These are phyloP conservation scores for Drosophila nigricruria DNA, from an alignment of 2,888 invertebrate genomes.

Conservation along the genomic window DNA sequence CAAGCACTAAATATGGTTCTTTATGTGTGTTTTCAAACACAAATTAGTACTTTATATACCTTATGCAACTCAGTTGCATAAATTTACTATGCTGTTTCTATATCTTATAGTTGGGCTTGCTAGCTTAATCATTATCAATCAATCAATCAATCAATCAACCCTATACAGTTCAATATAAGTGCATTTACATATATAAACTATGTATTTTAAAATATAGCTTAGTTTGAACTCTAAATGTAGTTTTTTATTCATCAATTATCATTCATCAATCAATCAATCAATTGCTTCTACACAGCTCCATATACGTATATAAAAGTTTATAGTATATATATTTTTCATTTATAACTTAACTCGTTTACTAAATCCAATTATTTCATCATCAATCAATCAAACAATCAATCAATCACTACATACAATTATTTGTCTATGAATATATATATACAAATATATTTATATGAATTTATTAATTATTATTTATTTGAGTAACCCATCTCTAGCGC, in stretches of 20 bases:
- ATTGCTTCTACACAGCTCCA: too few relatives aligned
- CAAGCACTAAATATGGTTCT: not conserved
- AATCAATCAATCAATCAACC: not conserved
- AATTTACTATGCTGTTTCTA: too few relatives aligned
- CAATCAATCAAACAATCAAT: constrained; percentile 9
- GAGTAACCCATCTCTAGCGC: not conserved
- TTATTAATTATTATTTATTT: not conserved
- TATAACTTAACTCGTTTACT: too few relatives aligned
- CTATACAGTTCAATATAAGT: too few relatives aligned
- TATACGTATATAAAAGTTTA: too few relatives aligned
- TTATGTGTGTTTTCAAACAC: not conserved
- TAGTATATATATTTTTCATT: too few relatives aligned
- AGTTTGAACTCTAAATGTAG: too few relatives aligned
- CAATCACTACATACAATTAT: not conserved
- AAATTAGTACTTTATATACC: too few relatives aligned
- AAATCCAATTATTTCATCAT: not conserved
- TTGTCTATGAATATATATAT: not conserved
- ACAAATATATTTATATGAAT: not conserved
- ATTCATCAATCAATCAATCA: not conserved
- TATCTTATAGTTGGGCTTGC: not conserved
- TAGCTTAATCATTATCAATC: not conserved
- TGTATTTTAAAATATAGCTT: too few relatives aligned
- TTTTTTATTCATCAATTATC: not conserved
- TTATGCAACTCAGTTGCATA: too few relatives aligned
- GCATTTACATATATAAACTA: too few relatives aligned